Evolutionary conservation across 2,888 invertebrate species (phyloP).

Genomic region (Ochropleura plecta): DNA sequence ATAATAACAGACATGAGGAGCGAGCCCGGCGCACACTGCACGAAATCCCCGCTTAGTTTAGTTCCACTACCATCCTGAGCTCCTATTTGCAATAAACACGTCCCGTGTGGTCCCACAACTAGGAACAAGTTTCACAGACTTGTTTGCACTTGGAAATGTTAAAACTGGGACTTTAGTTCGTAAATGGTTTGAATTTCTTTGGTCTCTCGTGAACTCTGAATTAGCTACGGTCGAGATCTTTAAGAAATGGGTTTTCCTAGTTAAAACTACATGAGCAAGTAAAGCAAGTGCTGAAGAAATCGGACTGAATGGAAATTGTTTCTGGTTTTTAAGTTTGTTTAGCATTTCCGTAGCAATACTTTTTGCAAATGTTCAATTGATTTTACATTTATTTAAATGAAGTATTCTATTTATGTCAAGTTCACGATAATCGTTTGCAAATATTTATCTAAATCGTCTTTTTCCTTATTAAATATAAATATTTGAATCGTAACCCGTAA

Average conservation of each 20-base stretch:
- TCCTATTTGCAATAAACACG: slow-evolving; percentile 86
- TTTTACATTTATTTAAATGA: not conserved
- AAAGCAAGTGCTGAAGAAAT: slow-evolving; percentile 29
- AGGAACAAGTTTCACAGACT: slow-evolving; percentile 80
- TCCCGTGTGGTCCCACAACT: slow-evolving; percentile 78
- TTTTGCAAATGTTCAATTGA: not conserved
- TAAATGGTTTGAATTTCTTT: slow-evolving; percentile 77
- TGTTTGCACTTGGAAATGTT: slow-evolving; percentile 83
- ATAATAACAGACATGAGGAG: slow-evolving; percentile 68
- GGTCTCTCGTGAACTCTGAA: slow-evolving; percentile 75
- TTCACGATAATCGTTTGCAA: not conserved
- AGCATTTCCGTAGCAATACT: not conserved
- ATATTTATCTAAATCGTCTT: slow-evolving; percentile 13
- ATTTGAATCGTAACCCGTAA: slow-evolving; percentile 4
- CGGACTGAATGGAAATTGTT: not conserved
- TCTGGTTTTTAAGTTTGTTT: not conserved
- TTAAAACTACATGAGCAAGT: slow-evolving; percentile 50
- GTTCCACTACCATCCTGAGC: slow-evolving; percentile 71
- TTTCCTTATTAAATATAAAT: slow-evolving; percentile 10
- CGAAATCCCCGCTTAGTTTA: slow-evolving; percentile 71
- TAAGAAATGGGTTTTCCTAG: slow-evolving; percentile 56
- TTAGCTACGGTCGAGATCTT: slow-evolving; percentile 72
- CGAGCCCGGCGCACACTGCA: slow-evolving; percentile 65
- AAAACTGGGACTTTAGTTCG: slow-evolving; percentile 77
- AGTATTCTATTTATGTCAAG: not conserved